Evolutionary conservation across 53 echinoderm and acorn worm species (phyloP), one percentile per base, ranked within the genome.

Genomic region (Echinarachnius parma): DNA sequence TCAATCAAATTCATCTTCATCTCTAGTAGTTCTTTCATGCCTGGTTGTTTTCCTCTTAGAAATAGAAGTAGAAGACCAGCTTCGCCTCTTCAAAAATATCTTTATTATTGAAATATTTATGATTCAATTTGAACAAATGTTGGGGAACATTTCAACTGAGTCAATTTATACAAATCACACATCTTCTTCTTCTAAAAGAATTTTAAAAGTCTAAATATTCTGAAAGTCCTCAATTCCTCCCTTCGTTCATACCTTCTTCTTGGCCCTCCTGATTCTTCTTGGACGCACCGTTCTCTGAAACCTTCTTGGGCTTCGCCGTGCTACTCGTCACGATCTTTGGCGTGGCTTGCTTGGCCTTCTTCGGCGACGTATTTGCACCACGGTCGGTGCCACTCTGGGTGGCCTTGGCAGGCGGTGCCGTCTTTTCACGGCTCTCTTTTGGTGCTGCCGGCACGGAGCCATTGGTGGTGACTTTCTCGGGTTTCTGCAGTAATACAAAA

Each of bases 401-500:
- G 2, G 52, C 24, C 35, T 69, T 69, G 4, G 7, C 28, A 24
- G 28, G 31, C 7, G 70, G 70, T 32, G 70, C 53, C 1, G n/a
- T 31, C 47, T 53, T 69, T 25, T 69, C 70, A n/a, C 66, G 46
- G 9, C 15, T 30, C 48, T 66, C 66, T 37, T 69, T 69, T 20
- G 52, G 70, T 35, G 52, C 14, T 35, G 52, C 14, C 18, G 52
- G 52, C 13, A 69, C 32, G 19, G 70, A 52, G 20, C 70, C 70
- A 53, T 69, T 69, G n/a, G 66, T 66, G 16, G 57, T 57, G 4
- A 10, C 24, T 26, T 69, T 69, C 53, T 69, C 70, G 21, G 70
- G 53, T 28, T 53, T 52, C 70, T 69, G 70, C 4, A 21, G 16
- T 34, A 20, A 53, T 21, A 3, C 22, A 66, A 61, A 30, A 70